A percentile compares a stretch with the other conserved stretches of the same genome.
Conservation (phyloP, 2,797 vertebrate genomes). For the Rhinoraja longicauda region DNA sequence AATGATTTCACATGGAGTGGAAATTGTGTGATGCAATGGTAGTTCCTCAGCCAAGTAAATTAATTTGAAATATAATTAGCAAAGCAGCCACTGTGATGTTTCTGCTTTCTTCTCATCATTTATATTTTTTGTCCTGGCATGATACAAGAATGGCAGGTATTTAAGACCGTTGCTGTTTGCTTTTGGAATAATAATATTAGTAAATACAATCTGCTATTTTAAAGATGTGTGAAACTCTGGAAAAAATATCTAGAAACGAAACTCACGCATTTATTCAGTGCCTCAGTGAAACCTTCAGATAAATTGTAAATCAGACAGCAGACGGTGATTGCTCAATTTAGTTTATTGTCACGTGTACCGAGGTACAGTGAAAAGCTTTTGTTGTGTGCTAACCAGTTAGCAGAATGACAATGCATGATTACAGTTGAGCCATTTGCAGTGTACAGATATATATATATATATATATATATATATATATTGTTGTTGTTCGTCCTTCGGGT, state of each 20-base stretch:
- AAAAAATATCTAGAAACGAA: background rate
- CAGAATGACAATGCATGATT: too few species aligned
- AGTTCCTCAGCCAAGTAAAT: background rate
- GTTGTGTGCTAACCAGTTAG: too few species aligned
- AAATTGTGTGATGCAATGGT: background rate
- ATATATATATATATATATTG: background rate
- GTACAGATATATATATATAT: background rate
- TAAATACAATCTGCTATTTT: background rate
- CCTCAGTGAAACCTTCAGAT: background rate
- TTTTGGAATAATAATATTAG: background rate
- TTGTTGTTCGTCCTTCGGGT: too few species aligned
- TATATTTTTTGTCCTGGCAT: background rate
- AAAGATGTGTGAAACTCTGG: background rate
- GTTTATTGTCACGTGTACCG: too few species aligned
- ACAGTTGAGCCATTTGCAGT: too few species aligned
- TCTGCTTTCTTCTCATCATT: background rate
- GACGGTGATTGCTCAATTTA: background rate
- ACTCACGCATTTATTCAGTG: background rate
- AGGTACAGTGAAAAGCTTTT: too few species aligned
- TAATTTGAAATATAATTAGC: background rate
- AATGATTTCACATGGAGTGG: background rate
- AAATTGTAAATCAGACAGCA: background rate
- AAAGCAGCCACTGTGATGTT: background rate
- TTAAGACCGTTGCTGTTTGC: background rate
- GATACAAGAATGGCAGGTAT: background rate